A percentile compares a stretch with the other conserved stretches of the same genome.
Conservation (phyloP, 2,797 vertebrate genomes). For the Chloroceryle amazona region DNA sequence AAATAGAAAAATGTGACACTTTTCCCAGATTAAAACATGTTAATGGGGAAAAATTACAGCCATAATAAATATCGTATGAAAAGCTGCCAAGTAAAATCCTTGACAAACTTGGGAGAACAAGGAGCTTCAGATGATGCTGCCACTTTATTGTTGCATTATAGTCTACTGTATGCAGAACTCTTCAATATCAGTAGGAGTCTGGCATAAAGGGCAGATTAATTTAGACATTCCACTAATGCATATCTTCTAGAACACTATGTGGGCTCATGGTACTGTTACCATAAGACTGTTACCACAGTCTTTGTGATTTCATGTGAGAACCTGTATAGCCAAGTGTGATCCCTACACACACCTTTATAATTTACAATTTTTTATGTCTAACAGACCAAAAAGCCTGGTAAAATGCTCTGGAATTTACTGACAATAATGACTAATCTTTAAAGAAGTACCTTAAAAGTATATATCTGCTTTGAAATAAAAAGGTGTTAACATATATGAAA, state of each 20-base stretch:
- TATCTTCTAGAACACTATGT: neutral
- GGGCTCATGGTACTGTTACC: neutral
- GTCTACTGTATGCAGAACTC: neutral
- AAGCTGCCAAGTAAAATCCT: conserved; percentile 71
- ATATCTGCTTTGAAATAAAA: neutral
- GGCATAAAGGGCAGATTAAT: conserved; percentile 12
- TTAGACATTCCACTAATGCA: neutral
- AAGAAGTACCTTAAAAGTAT: neutral
- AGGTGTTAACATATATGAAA: neutral
- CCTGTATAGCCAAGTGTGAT: neutral
- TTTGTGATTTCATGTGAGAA: neutral
- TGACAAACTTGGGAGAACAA: conserved; percentile 71
- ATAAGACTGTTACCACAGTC: neutral
- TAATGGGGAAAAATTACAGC: conserved; percentile 71
- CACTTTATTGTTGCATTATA: conserved; percentile 54
- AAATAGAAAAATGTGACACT: conserved; percentile 67
- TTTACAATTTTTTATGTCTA: neutral
- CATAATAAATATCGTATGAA: conserved; percentile 75
- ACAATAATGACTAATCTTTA: neutral
- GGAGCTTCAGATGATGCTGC: conserved; percentile 56
- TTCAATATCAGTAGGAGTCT: conserved; percentile 1
- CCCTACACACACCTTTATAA: neutral
- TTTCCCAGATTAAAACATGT: conserved; percentile 66
- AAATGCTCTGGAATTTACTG: neutral
- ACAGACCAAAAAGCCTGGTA: neutral